phyloP scores from a whole-genome alignment of 2,113 vertebrate species.

The Lasiurus cinereus region DNA sequence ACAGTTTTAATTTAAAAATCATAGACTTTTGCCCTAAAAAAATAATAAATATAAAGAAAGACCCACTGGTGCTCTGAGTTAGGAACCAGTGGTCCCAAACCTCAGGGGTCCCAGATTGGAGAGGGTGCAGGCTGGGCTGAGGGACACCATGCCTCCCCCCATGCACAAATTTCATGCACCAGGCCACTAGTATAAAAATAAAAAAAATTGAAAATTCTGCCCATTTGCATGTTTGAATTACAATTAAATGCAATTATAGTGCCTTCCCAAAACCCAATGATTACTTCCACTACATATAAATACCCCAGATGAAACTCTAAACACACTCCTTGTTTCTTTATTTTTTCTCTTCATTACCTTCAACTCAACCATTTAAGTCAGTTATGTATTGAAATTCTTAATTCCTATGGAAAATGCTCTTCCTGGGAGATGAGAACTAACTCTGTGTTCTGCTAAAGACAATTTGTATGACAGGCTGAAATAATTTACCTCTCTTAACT shows the following conservation, averaged over 20 bases:
- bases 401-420: neutral
- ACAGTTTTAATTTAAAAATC: too few species aligned
- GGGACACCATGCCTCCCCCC: too few species aligned
- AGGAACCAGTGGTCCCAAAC: too few species aligned
- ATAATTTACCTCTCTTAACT: neutral
- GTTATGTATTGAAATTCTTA: constrained; percentile 50
- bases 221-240: constrained; percentile 33
- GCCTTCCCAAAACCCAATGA: neutral
- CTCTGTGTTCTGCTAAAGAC: neutral
- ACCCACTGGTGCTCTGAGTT: too few species aligned
- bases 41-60: too few species aligned
- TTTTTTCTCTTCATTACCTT: constrained; percentile 55
- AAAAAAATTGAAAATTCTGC: neutral
- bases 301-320: constrained; percentile 19
- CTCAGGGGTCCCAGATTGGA: too few species aligned
- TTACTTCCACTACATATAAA: constrained; percentile 46
- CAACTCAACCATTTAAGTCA: neutral
- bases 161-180: too few species aligned
- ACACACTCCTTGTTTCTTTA: constrained; percentile 33
- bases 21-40: too few species aligned
- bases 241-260: constrained; percentile 15
- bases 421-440: neutral
- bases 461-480: neutral
- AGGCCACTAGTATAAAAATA: neutral
- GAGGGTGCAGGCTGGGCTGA: too few species aligned